phyloP scores from a whole-genome alignment of 2,113 vertebrate genomes.

The Odocoileus hemionus region DNA sequence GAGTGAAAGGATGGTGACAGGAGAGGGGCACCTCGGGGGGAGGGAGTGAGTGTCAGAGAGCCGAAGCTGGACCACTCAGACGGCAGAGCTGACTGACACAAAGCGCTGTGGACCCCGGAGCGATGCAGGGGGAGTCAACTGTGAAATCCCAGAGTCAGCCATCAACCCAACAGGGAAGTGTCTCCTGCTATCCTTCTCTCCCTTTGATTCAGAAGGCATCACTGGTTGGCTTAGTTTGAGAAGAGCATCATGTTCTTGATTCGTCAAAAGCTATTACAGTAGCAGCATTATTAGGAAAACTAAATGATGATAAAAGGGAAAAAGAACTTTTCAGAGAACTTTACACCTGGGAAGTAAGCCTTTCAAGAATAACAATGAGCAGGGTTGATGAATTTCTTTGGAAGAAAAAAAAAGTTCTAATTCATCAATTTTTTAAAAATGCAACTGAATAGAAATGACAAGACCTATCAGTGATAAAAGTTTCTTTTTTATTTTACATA shows the following conservation, averaged over 20 bases:
- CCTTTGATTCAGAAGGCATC: not conserved
- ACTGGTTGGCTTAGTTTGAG: not conserved
- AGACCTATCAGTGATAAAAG: constrained; percentile 60
- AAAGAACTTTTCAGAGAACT: constrained; percentile 1
- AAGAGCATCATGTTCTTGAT: not conserved
- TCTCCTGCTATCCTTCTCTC: too few species aligned
- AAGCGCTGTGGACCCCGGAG: fast-evolving
- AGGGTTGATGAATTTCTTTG: constrained; percentile 24
- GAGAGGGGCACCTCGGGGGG: not conserved
- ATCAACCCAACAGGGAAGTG: too few species aligned
- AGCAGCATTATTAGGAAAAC: constrained; percentile 9
- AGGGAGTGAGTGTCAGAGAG: not conserved
- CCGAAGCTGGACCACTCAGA: not conserved
- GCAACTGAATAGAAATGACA: constrained; percentile 64
- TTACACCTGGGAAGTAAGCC: not conserved
- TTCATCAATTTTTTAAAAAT: constrained; percentile 54
- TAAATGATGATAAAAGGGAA: not conserved
- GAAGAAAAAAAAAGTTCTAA: constrained; percentile 49
- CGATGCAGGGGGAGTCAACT: fast-evolving
- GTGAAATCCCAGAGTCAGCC: not conserved
- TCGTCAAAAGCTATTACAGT: not conserved
- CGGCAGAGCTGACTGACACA: not conserved
- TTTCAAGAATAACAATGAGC: constrained; percentile 34
- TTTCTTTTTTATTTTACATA: constrained; percentile 72
- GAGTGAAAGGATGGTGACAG: fast-evolving